phyloP scores from a whole-genome alignment of 1,140 invertebrate species.

The Megathymus violae region DNA sequence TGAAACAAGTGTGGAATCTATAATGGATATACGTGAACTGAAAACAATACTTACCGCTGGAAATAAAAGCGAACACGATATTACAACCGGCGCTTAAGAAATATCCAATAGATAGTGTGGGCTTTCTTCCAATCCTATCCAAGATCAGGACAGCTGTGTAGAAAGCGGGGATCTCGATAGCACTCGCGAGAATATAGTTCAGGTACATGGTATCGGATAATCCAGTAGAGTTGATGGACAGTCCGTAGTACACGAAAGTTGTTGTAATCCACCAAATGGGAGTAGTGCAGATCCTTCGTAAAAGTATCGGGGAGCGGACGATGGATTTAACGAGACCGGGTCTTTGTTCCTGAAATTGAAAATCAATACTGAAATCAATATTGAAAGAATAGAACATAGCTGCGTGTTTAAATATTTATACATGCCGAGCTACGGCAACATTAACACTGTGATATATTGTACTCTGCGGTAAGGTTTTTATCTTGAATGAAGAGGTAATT shows the following conservation, averaged over 20 bases:
- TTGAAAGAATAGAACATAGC: too few relatives aligned
- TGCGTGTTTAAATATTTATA: too few relatives aligned
- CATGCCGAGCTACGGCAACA: too few relatives aligned
- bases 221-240: constrained; percentile 86
- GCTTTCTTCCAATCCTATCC: constrained; percentile 85
- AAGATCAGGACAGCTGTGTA: constrained; percentile 85
- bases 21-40: too few relatives aligned
- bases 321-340: constrained; percentile 31
- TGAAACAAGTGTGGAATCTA: too few relatives aligned
- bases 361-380: constrained; percentile 57
- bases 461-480: too few relatives aligned
- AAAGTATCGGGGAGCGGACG: constrained; percentile 36
- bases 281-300: constrained; percentile 52
- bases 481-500: too few relatives aligned
- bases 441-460: too few relatives aligned
- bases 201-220: constrained; percentile 86
- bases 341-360: constrained; percentile 26
- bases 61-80: constrained; percentile 59
- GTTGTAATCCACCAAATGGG: constrained; percentile 88
- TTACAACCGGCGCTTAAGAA: constrained; percentile 83
- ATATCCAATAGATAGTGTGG: constrained; percentile 83
- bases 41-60: constrained; percentile 17
- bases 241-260: constrained; percentile 87
- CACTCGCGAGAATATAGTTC: constrained; percentile 87
- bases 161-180: constrained; percentile 89